phyloP scores from a whole-genome alignment of 2,888 invertebrate genomes.

The Furcula furcula region DNA sequence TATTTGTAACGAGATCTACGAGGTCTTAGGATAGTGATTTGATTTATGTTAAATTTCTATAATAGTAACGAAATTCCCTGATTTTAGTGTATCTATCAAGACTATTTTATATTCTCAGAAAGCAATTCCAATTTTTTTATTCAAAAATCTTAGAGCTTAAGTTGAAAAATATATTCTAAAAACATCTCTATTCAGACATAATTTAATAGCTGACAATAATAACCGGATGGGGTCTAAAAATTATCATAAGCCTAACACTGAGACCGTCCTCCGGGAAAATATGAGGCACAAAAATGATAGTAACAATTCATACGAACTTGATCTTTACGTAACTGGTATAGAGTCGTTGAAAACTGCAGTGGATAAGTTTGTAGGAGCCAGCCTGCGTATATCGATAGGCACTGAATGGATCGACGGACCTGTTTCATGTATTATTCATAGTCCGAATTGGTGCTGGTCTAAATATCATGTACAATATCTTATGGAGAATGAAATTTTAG shows the following conservation, averaged over 20 bases:
- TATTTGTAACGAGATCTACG: too few species aligned
- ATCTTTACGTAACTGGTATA: constrained; percentile 20
- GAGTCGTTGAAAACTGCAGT: constrained; percentile 11
- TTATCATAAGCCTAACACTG: constrained; percentile 55
- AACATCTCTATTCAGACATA: constrained; percentile 44
- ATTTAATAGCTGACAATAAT: constrained; percentile 54
- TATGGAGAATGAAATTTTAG: constrained; percentile 54
- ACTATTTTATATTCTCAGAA: constrained; percentile 5
- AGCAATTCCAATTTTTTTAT: constrained; percentile 25
- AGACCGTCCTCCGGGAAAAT: constrained; percentile 42
- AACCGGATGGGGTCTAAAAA: constrained; percentile 53
- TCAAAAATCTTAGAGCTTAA: constrained; percentile 24
- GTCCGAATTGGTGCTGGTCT: constrained; percentile 65
- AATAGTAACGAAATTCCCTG: too few species aligned
- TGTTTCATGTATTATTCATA: constrained; percentile 65
- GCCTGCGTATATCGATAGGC: constrained; percentile 42
- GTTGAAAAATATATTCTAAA: constrained; percentile 30
- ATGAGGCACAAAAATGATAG: constrained; percentile 9
- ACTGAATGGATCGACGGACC: constrained; percentile 45
- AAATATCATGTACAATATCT: constrained; percentile 66
- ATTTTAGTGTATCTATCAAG: too few species aligned
- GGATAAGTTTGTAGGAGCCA: constrained; percentile 20
- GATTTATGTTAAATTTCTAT: too few species aligned
- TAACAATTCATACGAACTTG: not conserved
- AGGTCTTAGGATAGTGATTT: too few species aligned